These are phyloP conservation scores for Pygoscelis adeliae DNA, from an alignment of 2,113 vertebrate genomes.

Conservation along the genomic window DNA sequence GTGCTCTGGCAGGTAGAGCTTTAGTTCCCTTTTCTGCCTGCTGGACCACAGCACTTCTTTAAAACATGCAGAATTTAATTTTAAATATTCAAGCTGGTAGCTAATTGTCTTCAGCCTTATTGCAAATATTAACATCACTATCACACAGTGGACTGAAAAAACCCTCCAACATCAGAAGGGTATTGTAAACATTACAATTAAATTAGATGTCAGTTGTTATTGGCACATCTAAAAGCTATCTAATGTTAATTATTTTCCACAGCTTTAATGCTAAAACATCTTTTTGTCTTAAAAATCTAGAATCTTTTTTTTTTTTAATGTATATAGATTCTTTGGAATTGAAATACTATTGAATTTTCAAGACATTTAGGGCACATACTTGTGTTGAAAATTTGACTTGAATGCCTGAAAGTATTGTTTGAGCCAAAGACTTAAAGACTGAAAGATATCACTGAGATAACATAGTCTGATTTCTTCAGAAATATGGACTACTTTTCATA, in stretches of 20 bases:
- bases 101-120: neutral
- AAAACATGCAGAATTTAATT: neutral
- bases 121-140: neutral
- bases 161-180: accelerated
- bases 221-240: neutral
- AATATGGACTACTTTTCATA: neutral
- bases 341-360: neutral
- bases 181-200: neutral
- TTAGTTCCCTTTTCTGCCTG: neutral
- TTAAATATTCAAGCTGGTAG: neutral
- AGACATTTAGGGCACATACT: neutral
- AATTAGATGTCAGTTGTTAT: neutral
- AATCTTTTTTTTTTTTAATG: neutral
- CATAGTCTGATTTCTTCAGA: neutral
- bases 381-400: neutral
- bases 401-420: neutral
- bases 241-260: neutral
- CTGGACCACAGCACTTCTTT: neutral
- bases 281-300: neutral
- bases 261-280: neutral
- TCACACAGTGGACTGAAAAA: neutral
- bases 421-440: neutral
- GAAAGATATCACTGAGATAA: neutral
- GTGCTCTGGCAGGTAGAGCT: neutral
- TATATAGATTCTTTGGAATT: neutral